phyloP scores from a whole-genome alignment of 2,888 invertebrate genomes.

The Nomada hirtipes region DNA sequence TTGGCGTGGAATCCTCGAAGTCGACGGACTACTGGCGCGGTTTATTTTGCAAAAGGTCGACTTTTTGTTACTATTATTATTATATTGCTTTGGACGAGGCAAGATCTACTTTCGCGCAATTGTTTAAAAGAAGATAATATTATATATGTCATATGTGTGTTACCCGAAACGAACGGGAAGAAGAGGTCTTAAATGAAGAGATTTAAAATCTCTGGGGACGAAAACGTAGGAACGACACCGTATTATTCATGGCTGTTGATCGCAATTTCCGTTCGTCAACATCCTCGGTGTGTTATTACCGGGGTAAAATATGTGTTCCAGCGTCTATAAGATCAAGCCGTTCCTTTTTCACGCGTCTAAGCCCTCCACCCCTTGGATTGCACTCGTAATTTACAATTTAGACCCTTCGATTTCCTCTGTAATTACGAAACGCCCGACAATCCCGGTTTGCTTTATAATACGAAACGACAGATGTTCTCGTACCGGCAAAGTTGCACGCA shows the following conservation, averaged over 20 bases:
- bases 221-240: neutral
- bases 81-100: too few species aligned
- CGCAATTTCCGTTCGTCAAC: constrained; percentile 49
- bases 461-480: constrained; percentile 47
- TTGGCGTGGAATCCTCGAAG: too few species aligned
- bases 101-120: too few species aligned
- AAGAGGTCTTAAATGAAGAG: constrained; percentile 6
- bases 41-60: too few species aligned
- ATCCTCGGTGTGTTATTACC: constrained; percentile 31
- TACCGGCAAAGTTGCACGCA: constrained; percentile 41
- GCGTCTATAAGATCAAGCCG: constrained; percentile 37
- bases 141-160: too few species aligned
- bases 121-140: neutral
- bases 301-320: constrained; percentile 42
- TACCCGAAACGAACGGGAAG: too few species aligned
- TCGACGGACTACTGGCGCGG: too few species aligned
- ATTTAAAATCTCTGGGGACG: neutral
- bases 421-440: constrained; percentile 56
- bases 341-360: constrained; percentile 41
- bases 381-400: constrained; percentile 61
- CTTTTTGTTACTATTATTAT: too few species aligned
- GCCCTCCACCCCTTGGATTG: constrained; percentile 8
- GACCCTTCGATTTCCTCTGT: constrained; percentile 45
- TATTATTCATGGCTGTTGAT: constrained; percentile 32
- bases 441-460: constrained; percentile 36